Evolutionary conservation across 2,113 vertebrate species (phyloP).

Genomic region (Rhodinocichla rosea): DNA sequence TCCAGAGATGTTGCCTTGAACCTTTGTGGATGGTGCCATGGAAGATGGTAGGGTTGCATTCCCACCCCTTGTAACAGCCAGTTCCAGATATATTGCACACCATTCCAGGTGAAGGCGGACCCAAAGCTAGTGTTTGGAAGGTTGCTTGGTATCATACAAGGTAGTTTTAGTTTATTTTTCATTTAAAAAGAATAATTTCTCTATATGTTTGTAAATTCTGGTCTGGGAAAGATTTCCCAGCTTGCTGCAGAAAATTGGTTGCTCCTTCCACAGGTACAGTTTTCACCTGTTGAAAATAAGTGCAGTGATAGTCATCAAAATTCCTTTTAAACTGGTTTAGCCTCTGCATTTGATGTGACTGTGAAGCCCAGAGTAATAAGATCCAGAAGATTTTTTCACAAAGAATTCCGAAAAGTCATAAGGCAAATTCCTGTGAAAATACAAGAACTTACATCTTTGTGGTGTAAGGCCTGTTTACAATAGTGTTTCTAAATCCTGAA

Average conservation of each 20-base stretch:
- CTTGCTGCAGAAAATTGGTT: neutral
- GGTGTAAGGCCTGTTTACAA: neutral
- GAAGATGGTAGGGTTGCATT: neutral
- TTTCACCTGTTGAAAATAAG: neutral
- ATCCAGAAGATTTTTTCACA: neutral
- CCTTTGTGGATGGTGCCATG: neutral
- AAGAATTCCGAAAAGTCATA: neutral
- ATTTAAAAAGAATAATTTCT: neutral
- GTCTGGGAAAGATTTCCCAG: neutral
- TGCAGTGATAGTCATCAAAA: neutral
- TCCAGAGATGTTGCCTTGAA: neutral
- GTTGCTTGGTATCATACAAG: neutral
- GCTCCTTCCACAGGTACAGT: neutral
- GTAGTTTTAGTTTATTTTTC: neutral
- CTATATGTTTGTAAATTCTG: neutral
- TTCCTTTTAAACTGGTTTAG: neutral
- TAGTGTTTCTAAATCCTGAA: neutral
- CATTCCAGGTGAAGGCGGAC: neutral
- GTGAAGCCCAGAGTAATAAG: neutral
- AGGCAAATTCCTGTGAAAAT: neutral
- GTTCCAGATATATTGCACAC: neutral
- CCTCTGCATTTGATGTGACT: neutral
- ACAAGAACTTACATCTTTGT: neutral
- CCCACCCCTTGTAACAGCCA: neutral
- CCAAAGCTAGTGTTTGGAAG: neutral